Evolutionary conservation across 2,113 vertebrate genomes (phyloP).

Genomic region (Tapirus terrestris): DNA sequence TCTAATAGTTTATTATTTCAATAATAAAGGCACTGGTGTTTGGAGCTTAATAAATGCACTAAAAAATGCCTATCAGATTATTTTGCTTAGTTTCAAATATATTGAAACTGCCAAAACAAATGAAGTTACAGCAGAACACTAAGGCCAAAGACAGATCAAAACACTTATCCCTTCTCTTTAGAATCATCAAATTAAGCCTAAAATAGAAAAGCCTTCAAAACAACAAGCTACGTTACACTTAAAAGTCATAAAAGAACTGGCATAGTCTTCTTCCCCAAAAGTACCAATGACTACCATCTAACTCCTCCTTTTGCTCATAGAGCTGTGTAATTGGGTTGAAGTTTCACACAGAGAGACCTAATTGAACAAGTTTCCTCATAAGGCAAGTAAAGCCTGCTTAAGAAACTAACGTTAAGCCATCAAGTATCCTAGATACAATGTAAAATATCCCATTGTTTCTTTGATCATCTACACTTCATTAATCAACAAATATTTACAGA

Average conservation of each 20-base stretch:
- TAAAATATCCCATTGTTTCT: not conserved
- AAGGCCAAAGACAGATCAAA: conserved; percentile 36
- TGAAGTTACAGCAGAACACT: not conserved
- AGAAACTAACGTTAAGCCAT: not conserved
- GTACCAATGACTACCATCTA: not conserved
- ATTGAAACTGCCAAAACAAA: conserved; percentile 3
- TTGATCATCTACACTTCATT: conserved; percentile 3
- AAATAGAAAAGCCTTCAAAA: not conserved
- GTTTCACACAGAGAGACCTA: not conserved
- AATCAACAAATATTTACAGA: not conserved
- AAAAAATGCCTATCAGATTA: not conserved
- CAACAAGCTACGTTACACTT: not conserved
- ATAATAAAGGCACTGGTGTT: not conserved
- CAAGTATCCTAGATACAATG: not conserved
- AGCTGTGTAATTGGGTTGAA: not conserved
- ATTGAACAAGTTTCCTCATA: not conserved
- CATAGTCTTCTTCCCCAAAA: not conserved
- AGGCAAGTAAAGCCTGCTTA: not conserved
- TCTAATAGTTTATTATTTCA: not conserved
- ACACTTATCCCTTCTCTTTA: not conserved
- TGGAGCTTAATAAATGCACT: conserved; percentile 8
- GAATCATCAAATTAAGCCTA: conserved; percentile 27
- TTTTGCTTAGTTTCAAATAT: conserved; percentile 41
- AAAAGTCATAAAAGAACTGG: not conserved
- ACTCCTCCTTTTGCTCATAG: not conserved